Percentiles rank a stretch among this genome's conserved stretches.
These are phyloP conservation scores for Eueides isabella DNA, from an alignment of 1,140 invertebrate genomes.

Conservation along the genomic window DNA sequence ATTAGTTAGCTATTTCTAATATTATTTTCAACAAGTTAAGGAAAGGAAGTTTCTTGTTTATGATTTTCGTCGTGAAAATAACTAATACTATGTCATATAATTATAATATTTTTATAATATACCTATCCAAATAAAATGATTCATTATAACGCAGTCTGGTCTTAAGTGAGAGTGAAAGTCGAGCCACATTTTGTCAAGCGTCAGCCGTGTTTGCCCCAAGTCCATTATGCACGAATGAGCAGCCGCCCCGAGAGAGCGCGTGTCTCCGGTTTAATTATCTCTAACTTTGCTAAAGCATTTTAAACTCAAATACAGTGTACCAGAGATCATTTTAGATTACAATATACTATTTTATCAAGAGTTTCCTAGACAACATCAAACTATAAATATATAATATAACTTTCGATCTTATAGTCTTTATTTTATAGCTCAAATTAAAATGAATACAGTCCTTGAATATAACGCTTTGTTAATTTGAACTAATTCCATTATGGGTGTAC, in stretches of 20 bases:
- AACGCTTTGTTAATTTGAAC: slow-evolving; percentile 51
- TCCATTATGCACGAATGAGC: slow-evolving; percentile 81
- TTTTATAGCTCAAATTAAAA: slow-evolving; percentile 45
- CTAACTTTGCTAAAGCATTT: slow-evolving; percentile 35
- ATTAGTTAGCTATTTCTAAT: neutral
- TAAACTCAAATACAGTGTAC: slow-evolving; percentile 16
- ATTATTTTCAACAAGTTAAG: neutral
- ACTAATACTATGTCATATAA: neutral
- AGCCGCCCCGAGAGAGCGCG: slow-evolving; percentile 79
- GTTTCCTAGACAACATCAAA: slow-evolving; percentile 56
- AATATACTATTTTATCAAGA: slow-evolving; percentile 36
- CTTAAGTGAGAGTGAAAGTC: slow-evolving; percentile 76
- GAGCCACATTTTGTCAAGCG: slow-evolving; percentile 76
- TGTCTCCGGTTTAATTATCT: slow-evolving; percentile 76
- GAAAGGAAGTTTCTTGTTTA: too few species aligned
- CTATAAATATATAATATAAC: slow-evolving; percentile 34
- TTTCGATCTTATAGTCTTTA: slow-evolving; percentile 30
- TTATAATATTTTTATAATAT: neutral
- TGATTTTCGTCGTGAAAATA: neutral
- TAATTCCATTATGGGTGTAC: slow-evolving; percentile 77
- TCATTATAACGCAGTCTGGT: slow-evolving; percentile 41
- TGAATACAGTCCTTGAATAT: slow-evolving; percentile 25
- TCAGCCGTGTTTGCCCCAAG: slow-evolving; percentile 73
- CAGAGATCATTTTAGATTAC: slow-evolving; percentile 50
- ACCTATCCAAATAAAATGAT: neutral